Percentiles rank a stretch among this genome's conserved stretches.
These are phyloP conservation scores for Nephila pilipes DNA, from an alignment of 1,140 invertebrate species.

Conservation along the genomic window DNA sequence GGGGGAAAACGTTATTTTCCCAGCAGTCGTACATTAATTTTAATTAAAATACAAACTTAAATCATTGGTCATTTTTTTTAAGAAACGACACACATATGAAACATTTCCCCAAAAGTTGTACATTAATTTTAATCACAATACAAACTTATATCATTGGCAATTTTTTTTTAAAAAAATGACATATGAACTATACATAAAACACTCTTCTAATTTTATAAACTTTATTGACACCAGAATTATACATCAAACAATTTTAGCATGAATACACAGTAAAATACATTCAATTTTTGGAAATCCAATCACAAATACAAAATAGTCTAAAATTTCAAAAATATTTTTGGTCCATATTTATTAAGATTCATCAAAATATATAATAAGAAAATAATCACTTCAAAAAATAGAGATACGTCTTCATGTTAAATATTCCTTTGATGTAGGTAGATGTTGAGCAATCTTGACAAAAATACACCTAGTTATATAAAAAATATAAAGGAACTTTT, in stretches of 20 bases:
- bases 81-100: too few species aligned
- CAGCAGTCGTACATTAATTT: too few species aligned
- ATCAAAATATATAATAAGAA: background rate
- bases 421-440: background rate
- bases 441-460: background rate
- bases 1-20: too few species aligned
- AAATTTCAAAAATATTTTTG: slow-evolving; percentile 3
- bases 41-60: too few species aligned
- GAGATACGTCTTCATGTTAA: background rate
- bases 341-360: background rate
- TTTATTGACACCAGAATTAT: slow-evolving; percentile 9
- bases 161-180: too few species aligned
- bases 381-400: background rate
- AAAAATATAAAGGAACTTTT: background rate
- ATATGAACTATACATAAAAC: too few species aligned
- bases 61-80: too few species aligned
- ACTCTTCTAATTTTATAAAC: background rate
- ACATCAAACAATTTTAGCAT: background rate
- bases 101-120: too few species aligned
- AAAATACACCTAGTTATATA: background rate
- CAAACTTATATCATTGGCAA: too few species aligned
- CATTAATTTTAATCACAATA: too few species aligned
- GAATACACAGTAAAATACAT: background rate
- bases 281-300: background rate
- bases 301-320: background rate